Percentiles rank a stretch among this genome's conserved stretches.
Conservation (phyloP, 2,797 vertebrate species). For the Choloepus didactylus region DNA sequence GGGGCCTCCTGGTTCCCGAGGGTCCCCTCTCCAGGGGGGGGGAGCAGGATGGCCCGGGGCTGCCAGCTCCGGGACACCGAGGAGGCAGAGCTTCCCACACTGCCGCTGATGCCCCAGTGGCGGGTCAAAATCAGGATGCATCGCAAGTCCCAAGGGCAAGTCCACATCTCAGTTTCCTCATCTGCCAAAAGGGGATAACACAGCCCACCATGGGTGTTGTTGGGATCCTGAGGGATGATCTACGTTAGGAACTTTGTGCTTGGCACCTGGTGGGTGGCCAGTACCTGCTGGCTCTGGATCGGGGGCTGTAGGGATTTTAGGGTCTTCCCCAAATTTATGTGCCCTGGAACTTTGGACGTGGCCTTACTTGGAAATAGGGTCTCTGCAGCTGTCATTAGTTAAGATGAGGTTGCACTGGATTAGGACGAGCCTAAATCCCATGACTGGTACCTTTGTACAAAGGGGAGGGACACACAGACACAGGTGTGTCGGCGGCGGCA, state of each 20-base stretch:
- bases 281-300: fast-evolving
- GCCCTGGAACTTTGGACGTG: too few species aligned
- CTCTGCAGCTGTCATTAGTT: too few species aligned
- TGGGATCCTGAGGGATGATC: background rate
- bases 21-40: background rate
- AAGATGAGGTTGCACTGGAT: too few species aligned
- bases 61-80: background rate
- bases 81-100: background rate
- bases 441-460: too few species aligned
- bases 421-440: too few species aligned
- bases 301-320: background rate
- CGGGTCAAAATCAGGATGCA: background rate
- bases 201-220: fast-evolving
- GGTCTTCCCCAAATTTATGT: too few species aligned
- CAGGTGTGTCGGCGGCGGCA: too few species aligned
- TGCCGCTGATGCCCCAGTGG: background rate
- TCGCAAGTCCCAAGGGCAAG: fast-evolving
- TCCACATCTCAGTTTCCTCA: background rate
- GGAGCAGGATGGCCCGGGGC: background rate
- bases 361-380: too few species aligned
- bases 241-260: fast-evolving
- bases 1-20: background rate
- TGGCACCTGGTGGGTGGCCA: too few species aligned
- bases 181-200: background rate
- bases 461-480: too few species aligned